phyloP scores from a whole-genome alignment of 2,888 invertebrate species.

The Drosophila tanythrix region DNA sequence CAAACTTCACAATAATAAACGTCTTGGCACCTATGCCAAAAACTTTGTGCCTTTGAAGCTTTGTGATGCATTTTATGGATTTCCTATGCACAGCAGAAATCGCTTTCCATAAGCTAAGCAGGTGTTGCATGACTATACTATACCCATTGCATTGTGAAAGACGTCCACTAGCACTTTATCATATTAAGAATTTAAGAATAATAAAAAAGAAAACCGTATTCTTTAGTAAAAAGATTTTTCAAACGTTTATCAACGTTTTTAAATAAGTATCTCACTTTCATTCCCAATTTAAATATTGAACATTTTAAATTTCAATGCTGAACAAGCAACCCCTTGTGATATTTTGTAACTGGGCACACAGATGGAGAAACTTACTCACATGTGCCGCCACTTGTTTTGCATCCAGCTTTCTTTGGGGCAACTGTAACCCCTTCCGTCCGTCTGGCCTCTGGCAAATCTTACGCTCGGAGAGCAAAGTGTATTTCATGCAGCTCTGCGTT shows the following conservation, averaged over 20 bases:
- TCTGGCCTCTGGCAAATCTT: constrained; percentile 25
- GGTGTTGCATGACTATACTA: neutral
- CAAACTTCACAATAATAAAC: constrained; percentile 63
- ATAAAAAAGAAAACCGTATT: neutral
- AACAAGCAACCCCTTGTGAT: neutral
- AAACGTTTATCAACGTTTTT: neutral
- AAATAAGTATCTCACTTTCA: neutral
- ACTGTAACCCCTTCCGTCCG: neutral
- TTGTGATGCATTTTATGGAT: constrained; percentile 74
- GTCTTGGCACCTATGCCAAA: constrained; percentile 67
- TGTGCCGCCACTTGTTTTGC: constrained; percentile 16
- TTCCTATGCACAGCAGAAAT: constrained; percentile 46
- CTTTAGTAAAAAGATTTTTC: neutral
- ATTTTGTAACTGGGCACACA: neutral
- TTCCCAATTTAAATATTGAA: neutral
- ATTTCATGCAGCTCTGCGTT: constrained; percentile 78
- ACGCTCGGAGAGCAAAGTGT: constrained; percentile 52
- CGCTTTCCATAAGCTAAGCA: constrained; percentile 4
- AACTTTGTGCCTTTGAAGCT: constrained; percentile 70
- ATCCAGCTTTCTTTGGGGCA: constrained; percentile 1
- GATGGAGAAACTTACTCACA: neutral
- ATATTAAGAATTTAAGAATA: neutral
- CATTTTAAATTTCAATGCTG: neutral
- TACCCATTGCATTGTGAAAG: constrained; percentile 11
- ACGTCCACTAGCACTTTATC: neutral